Evolutionary conservation across 2,797 vertebrate species (phyloP), one percentile per base, ranked within the genome.

Genomic region (Gymnoscopelus microlampas): DNA sequence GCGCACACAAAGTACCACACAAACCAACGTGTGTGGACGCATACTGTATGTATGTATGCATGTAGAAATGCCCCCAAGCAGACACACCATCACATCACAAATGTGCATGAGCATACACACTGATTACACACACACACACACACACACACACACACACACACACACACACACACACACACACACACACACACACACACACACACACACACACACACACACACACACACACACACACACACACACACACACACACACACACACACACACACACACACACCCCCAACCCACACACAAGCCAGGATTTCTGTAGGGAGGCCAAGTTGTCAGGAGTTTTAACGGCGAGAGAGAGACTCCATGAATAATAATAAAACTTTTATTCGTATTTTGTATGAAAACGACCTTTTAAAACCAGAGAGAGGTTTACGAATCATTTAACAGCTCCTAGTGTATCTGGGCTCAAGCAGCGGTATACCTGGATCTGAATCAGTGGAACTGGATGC

Each of bases 381-480:
- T 6, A 4, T 39, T 39, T 39, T 7, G 35, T 39, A 60, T 19
- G 48, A 57, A 82, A 11, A 32, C 72, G 70, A 79, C 70, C 72
- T 51, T 73, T 53, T 51, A 71, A 39, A 69, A 55, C 70, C 56
- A 55, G 24, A 48, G 32, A 66, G 54, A 77, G 56, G 67, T 73
- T 73, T 73, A 80, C 5, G 44, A 60, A 60, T 75, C 44, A 0
- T 60, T 53, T 53, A 53, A 44, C 53, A 24, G 66, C 68, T 53
- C 12, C 5, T 39, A 39, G 5, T 7, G 62, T 57, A 71, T 66
- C 63, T 61, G 15, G 60, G 53, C 19, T 80, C 70, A 78, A 69
- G 53, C 73, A 39, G 78, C 66, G 81, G 70, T 63, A 23, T 19
- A 56, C 80, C 79, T 80, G 12, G 49, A 62, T 65, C 59, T 12